Conservation (phyloP, 92 coral and sea anemone genomes). For the Isaurus tuberculatus region DNA sequence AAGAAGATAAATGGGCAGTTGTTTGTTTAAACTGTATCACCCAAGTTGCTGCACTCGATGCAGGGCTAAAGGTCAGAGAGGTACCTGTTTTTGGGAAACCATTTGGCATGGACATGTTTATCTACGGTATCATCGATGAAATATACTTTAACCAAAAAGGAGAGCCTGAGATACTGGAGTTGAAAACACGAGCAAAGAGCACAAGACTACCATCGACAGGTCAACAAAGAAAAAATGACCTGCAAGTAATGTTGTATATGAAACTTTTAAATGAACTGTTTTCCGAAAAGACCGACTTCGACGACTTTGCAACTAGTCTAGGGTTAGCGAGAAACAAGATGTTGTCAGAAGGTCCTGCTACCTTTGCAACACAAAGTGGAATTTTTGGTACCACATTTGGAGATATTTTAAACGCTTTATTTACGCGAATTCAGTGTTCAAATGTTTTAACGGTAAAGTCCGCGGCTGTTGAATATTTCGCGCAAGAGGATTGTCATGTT, state of each 20-base stretch:
- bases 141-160: conserved; percentile 52
- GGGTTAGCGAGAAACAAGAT: conserved; percentile 43
- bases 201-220: conserved; percentile 49
- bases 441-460: conserved; percentile 41
- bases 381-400: conserved; percentile 36
- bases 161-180: conserved; percentile 64
- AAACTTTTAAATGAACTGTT: conserved; percentile 66
- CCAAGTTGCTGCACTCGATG: conserved; percentile 64
- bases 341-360: conserved; percentile 59
- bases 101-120: conserved; percentile 63
- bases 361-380: conserved; percentile 56
- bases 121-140: conserved; percentile 73
- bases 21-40: conserved; percentile 66
- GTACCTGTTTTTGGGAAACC: conserved; percentile 73
- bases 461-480: conserved; percentile 54
- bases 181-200: conserved; percentile 63
- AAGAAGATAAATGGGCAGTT: conserved; percentile 76
- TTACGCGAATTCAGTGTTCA: conserved; percentile 46
- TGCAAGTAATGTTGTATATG: conserved; percentile 67
- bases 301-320: conserved; percentile 37
- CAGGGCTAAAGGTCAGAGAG: conserved; percentile 65
- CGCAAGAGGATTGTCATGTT: conserved; percentile 52
- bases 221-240: conserved; percentile 56
- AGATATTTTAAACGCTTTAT: conserved; percentile 51
- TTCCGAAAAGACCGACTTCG: conserved; percentile 34